Percentiles rank a stretch among this genome's conserved stretches.
Conservation (phyloP, 2,888 invertebrate species). For the Gryllus longicercus region DNA sequence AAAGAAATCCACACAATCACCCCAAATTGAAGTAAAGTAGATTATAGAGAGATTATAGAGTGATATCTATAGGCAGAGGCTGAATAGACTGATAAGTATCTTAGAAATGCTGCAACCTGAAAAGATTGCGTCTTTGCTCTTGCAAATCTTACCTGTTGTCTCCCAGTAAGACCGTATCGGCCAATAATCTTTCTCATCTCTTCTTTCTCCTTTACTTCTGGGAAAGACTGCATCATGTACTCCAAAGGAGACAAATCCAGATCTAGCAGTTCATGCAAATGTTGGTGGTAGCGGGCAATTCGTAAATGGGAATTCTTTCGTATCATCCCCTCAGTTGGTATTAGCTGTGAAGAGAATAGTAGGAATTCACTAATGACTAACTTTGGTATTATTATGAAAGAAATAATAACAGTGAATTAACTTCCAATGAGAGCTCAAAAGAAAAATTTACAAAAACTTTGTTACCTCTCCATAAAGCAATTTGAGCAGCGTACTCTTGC, state of each 20-base stretch:
- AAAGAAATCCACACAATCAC: no score
- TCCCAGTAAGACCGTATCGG: conserved; percentile 93
- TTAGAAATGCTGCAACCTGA: no score
- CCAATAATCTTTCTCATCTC: conserved; percentile 99
- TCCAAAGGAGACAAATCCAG: conserved; percentile 92
- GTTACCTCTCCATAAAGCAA: conserved; percentile 88
- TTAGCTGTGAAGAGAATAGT: conserved; percentile 57
- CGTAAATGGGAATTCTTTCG: conserved; percentile 96
- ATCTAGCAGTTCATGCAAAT: conserved; percentile 93
- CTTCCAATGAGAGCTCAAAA: not conserved
- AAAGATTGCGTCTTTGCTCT: no score
- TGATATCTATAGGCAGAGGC: no score
- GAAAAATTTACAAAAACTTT: not conserved
- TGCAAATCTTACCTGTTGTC: conserved; percentile 44
- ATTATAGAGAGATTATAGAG: no score
- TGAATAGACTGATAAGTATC: no score
- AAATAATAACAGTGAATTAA: not conserved
- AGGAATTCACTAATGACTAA: not conserved
- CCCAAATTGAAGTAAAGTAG: no score
- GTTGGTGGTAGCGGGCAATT: conserved; percentile 98
- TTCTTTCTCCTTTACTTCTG: conserved; percentile 94
- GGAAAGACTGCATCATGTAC: conserved; percentile 97
- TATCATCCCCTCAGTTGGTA: conserved; percentile 94
- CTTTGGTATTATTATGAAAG: not conserved
- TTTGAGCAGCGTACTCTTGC: conserved; percentile 96